Evolutionary conservation across 92 coral and sea anemone species (phyloP).

Genomic region (Paragorgia papillata): DNA sequence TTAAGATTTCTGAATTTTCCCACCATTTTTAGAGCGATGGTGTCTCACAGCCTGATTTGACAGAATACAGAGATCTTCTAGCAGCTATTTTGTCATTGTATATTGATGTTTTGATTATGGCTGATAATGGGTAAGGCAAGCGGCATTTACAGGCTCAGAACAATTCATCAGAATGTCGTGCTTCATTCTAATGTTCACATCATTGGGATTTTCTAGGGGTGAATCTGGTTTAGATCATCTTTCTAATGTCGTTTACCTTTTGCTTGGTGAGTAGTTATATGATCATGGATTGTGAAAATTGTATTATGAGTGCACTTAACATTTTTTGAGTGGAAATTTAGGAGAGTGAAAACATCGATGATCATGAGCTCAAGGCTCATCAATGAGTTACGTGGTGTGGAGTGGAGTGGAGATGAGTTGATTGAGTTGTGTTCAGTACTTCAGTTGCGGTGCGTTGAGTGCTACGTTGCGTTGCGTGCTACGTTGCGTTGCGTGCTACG

Average conservation of each 20-base stretch:
- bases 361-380: no score
- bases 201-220: background rate
- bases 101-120: slow-evolving; percentile 27
- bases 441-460: no score
- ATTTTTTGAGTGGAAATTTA: no score
- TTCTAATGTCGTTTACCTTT: slow-evolving; percentile 29
- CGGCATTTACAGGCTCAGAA: background rate
- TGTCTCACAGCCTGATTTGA: background rate
- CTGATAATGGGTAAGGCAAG: slow-evolving; percentile 1
- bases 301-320: background rate
- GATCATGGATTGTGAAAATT: no score
- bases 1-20: no score
- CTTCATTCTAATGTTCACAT: background rate
- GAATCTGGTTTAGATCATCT: slow-evolving; percentile 11
- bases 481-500: no score
- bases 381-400: no score
- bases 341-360: no score
- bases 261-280: slow-evolving; percentile 17
- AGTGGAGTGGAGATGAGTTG: no score
- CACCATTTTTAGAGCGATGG: background rate
- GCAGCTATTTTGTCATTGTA: slow-evolving; percentile 28
- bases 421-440: no score
- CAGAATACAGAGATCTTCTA: slow-evolving; percentile 20
- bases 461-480: no score
- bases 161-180: background rate